Evolutionary conservation across 1,140 invertebrate genomes (phyloP), one percentile per base, ranked within the genome.

Genomic region (Drosophila nigromelanica): DNA sequence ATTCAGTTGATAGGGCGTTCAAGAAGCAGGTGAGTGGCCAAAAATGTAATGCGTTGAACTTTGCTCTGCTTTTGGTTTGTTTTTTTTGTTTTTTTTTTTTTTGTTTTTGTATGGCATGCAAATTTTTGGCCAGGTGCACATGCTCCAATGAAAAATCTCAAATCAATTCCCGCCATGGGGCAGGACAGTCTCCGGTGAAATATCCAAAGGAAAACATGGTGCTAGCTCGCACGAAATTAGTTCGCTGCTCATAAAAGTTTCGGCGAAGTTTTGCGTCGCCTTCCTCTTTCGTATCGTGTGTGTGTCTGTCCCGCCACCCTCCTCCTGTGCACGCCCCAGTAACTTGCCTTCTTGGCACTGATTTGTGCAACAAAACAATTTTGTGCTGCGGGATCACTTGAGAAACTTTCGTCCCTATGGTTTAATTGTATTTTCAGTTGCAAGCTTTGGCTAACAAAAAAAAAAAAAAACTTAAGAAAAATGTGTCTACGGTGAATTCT

Each of bases 181-280:
- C 66, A 69, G 40, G 21, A 45, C n/a, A 45, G 45, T 77, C 78
- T 66, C 81, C 63, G 71, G 70, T 59, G 80, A 66, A 66, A 78
- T 61, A 69, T 60, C 68, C 73, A 50, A 69, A 78, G 78, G 45
- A 75, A 74, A 74, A 76, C 64, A 73, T 54, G 42, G 21, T n/a
- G 15, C 18, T 61, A 61, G 60, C 55, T 70, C 52, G 62, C 61
- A 71, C 66, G 74, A 86, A 85, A 72, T 85, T 86, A 76, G 81
- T 80, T 85, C 56, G 74, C 73, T 85, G 77, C 74, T 80, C 78
- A 80, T 85, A 85, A 85, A 85, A 85, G 69, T 85, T 86, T 74
- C 24, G 52, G 39, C 70, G 55, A 85, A 85, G 61, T 85, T 85
- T 78, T 56, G 21, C 40, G 43, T 76, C 64, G 66, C 80, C 67